Evolutionary conservation across 2,113 vertebrate species (phyloP).

Genomic region (Platysternon megacephalum): DNA sequence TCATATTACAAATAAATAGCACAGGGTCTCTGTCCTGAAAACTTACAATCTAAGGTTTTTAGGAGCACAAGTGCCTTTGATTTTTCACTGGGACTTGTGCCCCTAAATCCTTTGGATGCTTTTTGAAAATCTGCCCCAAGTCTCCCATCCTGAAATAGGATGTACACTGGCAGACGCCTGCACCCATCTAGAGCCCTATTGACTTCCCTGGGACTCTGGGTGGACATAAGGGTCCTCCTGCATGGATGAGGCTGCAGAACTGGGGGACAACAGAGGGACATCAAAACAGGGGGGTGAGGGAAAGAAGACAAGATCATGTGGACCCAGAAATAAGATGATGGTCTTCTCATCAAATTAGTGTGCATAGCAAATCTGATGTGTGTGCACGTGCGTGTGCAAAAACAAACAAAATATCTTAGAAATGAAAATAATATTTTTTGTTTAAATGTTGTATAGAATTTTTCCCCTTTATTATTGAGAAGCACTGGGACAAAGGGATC

Average conservation of each 20-base stretch:
- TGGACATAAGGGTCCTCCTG: background rate
- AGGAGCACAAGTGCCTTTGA: background rate
- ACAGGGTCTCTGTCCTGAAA: background rate
- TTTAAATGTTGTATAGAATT: background rate
- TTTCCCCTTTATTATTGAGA: background rate
- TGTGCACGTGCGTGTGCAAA: background rate
- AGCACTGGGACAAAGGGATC: background rate
- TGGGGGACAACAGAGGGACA: background rate
- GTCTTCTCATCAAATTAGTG: background rate
- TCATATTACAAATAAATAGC: background rate
- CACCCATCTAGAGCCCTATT: background rate
- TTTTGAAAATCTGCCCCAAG: background rate
- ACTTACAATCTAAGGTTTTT: background rate
- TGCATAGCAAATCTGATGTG: background rate
- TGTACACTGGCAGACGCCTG: background rate
- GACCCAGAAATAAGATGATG: background rate
- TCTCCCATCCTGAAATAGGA: background rate
- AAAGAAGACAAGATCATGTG: background rate
- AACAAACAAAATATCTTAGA: background rate
- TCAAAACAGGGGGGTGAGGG: background rate
- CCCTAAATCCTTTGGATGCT: accelerated
- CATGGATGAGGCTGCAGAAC: background rate
- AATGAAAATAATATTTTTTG: background rate
- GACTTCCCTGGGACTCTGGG: background rate
- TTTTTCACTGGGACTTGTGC: background rate